Base-by-base conservation (phyloP, 2,797 vertebrate genomes). In the Emydoidea blandingii region DNA sequence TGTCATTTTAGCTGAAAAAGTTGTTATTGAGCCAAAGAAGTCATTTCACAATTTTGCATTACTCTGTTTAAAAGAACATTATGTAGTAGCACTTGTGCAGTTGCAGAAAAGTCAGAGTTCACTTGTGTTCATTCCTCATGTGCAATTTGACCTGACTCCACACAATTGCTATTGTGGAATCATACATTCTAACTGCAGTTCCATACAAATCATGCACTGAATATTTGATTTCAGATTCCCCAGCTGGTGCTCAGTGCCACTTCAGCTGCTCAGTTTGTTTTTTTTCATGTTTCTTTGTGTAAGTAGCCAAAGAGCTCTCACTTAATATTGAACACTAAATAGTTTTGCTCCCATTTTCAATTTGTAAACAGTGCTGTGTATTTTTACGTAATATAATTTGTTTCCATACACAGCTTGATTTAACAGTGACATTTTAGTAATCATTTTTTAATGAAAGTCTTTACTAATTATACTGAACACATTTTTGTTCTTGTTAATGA, bases 201-300 rank as follows among this genome's bases (percentile, higher is more conserved):
- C 94, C 98, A 97, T 94, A 97, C 96, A 97, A 96, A 98, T 96
- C 92, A 95, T 87, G 91, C 88, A 92, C 89, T 96, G 95, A 97
- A 97, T 97, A 98, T 97, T 98, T 98, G 89, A 97, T 97, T 97
- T 98, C 96, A 97, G 94, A 98, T 96, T 97, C 87, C 86, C 93
- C 96, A 98, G 97, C 96, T 98, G 97, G 95, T 93, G 89, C 81
- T 97, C 93, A 92, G 86, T 97, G 94, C 97, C 96, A 97, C 91
- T 97, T 98, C 97, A 98, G 97, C 97, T 98, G 97, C 96, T 98
- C 89, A 86, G 49, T 47, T n/a, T 91, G 93, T 95, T 93, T 72
- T 89, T 86, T 92, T 81, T 54, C 86, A 95, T 87, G 89, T 97
- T 97, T 97, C 93, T 96, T 94, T 96, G 92, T 4, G 8, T 79